These are phyloP conservation scores for Leucoma salicis DNA, from an alignment of 2,888 invertebrate genomes.

Conservation along the genomic window DNA sequence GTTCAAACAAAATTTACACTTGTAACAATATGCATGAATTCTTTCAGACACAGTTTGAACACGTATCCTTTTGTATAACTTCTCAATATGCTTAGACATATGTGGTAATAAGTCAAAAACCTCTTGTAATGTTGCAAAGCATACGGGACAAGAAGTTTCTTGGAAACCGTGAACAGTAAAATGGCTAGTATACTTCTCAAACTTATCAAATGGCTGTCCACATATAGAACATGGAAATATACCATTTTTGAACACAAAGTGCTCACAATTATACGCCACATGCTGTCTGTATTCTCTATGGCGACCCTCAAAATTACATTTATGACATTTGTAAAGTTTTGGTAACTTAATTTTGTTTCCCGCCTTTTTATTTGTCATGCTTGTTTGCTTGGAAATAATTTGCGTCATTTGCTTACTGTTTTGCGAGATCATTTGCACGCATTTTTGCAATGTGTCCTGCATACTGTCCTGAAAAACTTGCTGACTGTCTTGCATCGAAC, in stretches of 20 bases:
- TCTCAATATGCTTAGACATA: conserved; percentile 32
- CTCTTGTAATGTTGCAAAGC: conserved; percentile 3
- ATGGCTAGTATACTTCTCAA: conserved; percentile 37
- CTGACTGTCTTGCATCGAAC: conserved; percentile 3
- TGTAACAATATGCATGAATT: fast-evolving
- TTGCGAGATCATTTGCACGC: not conserved
- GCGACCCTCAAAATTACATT: conserved; percentile 18
- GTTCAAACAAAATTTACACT: conserved; percentile 33
- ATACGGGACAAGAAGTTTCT: conserved; percentile 33
- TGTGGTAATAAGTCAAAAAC: conserved; percentile 14
- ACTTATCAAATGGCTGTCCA: not conserved
- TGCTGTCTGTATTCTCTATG: conserved; percentile 29
- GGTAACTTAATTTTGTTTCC: not conserved
- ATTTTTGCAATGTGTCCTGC: not conserved
- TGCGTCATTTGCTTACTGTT: not conserved
- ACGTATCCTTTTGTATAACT: not conserved
- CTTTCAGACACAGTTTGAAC: not conserved
- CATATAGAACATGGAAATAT: conserved; percentile 37
- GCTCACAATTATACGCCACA: not conserved
- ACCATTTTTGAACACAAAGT: not conserved
- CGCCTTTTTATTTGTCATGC: not conserved
- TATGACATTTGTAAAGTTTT: conserved; percentile 25
- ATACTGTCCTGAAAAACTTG: not conserved
- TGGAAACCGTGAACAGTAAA: conserved; percentile 33
- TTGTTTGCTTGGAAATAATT: not conserved